Base-by-base conservation (phyloP, 2,888 invertebrate genomes). In the Sycophila texana region DNA sequence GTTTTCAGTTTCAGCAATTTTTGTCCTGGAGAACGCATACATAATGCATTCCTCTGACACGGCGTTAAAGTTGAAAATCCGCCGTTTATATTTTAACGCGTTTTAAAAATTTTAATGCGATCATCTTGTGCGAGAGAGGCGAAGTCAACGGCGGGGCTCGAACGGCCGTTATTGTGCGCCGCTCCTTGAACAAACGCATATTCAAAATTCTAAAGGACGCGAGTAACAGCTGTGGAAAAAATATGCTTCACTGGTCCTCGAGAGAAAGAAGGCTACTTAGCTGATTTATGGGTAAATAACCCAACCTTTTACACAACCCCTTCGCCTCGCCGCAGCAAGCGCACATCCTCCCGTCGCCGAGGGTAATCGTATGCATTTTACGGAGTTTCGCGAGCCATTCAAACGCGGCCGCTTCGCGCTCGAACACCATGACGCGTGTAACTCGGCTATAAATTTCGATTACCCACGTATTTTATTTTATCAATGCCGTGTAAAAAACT, bases 361-460 rank as follows among this genome's bases (percentile, higher is more conserved):
- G 84, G 85, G 87, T 89, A 88, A 89, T 89, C 87, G 87, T 87
- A 89, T 88, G 89, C 89, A 85, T 88, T 88, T 89, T 85, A 86
- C 85, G 81, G 84, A 85, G 73, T 84, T 86, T 84, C 68, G 68
- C 67, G 81, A 73, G 74, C 82, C 76, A 83, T 77, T 65, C 78
- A 74, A 80, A 74, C 39, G 72, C 77, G 65, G 81, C 82, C 39
- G 80, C 82, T 85, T 83, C 78, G 57, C 13, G 77, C 84, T 83
- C 83, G 53, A 68, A 84, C 81, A 86, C 83, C 86, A 82, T 86
- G 84, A 86, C 85, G 86, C 84, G 84, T 84, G 86, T 85, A 85
- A 85, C 85, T 84, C 83, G 83, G 83, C 85, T 87, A 88, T 89
- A 88, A 89, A 89, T 89, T 87, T 86, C 84, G 86, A 87, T 87